Conservation (phyloP, 2,888 invertebrate species). For the Agriopis aurantiaria region DNA sequence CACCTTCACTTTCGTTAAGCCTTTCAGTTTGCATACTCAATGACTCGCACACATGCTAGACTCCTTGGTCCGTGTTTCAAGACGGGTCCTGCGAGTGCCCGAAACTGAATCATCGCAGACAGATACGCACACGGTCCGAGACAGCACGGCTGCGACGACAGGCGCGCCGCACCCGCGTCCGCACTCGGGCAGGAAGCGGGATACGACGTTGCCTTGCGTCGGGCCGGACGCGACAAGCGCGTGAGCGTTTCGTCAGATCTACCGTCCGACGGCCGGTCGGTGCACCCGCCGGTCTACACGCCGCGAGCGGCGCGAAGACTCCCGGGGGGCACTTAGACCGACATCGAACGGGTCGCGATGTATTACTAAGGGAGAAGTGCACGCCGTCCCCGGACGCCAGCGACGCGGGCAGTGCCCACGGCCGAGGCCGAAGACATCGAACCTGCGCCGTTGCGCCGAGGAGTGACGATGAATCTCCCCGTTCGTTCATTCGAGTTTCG, state of each 20-base stretch:
- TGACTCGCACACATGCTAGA: constrained; percentile 89
- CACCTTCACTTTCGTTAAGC: constrained; percentile 89
- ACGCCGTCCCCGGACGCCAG: constrained; percentile 44
- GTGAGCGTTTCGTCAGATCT: constrained; percentile 51
- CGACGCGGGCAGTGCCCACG: no score
- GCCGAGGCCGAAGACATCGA: no score
- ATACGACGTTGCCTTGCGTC: constrained; percentile 58
- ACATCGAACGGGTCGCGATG: constrained; percentile 83
- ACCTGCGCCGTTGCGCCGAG: no score
- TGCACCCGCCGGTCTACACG: no score
- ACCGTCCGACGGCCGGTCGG: no score
- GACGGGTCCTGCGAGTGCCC: constrained; percentile 88
- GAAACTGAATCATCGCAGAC: constrained; percentile 73
- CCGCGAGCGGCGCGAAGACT: no score
- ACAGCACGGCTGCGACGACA: constrained; percentile 55
- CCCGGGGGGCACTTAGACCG: no score
- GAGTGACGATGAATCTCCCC: constrained; percentile 68
- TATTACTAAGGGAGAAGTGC: constrained; percentile 77
- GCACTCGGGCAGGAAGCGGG: constrained; percentile 60
- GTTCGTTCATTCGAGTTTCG: constrained; percentile 84
- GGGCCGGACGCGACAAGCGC: constrained; percentile 61
- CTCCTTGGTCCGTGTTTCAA: constrained; percentile 82
- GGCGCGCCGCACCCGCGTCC: constrained; percentile 56
- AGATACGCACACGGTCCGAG: constrained; percentile 65
- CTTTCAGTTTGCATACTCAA: constrained; percentile 87